Evolutionary conservation across 2,888 invertebrate genomes (phyloP), one percentile per base, ranked within the genome.

Genomic region (Aporophyla nigra): DNA sequence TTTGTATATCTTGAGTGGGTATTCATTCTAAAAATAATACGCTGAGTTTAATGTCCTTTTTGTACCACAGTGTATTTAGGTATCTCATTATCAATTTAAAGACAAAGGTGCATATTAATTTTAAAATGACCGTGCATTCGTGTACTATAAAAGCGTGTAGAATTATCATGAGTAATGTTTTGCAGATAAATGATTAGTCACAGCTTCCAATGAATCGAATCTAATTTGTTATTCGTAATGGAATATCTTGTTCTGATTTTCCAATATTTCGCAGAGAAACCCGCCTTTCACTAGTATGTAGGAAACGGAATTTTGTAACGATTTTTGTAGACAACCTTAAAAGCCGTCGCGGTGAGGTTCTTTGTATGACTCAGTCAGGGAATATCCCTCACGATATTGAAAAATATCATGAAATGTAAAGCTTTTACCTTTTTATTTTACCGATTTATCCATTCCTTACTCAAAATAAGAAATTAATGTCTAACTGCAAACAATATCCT

Each of bases 221-320:
- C 59, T 68, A 73, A 24, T 63, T 69, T 70, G 63, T 82, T 72
- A 85, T 76, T 85, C 71, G 68, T 72, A 73, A 40, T 80, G 77
- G 88, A 86, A 79, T 86, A 73, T 76, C 74, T 87, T 58, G 74
- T 72, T 66, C 70, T 56, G 56, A 73, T 83, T 87, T 80, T 83
- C 74, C 84, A 71, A 78, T 76, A 74, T 59, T 59, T 76, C 6
- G 53, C n/a, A 21, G 56, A 76, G 68, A 85, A 87, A 86, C 69
- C 78, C 70, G 73, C 75, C 86, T 87, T 86, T 86, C 86, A 80
- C 86, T 68, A 49, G 12, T 40, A 0, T 7, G 33, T 59, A 59
- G 54, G 33, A 74, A 74, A 59, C 56, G 6, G n/a, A 54, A 65
- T 73, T 65, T 74, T 33, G 80, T 69, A 66, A 72, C 54, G 1